Percentiles rank a stretch among this genome's conserved stretches.
Evolutionary conservation across 2,888 invertebrate genomes (phyloP).

Genomic region (Serrognathus titanus): DNA sequence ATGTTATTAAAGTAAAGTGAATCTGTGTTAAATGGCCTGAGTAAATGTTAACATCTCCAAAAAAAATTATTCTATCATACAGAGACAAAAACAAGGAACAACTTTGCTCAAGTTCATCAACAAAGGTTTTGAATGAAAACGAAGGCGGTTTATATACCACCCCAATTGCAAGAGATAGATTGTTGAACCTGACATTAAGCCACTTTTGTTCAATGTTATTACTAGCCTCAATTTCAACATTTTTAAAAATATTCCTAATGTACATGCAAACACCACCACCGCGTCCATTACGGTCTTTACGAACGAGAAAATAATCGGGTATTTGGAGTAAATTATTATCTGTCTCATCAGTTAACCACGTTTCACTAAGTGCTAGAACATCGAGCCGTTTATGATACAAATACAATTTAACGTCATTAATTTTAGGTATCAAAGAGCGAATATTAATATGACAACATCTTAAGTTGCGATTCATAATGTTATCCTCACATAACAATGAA

Average conservation of each 20-base stretch:
- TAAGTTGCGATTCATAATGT: no score
- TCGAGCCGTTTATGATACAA: no score
- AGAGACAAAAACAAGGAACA: not conserved
- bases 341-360: no score
- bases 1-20: not conserved
- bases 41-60: not conserved
- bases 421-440: no score
- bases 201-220: not conserved
- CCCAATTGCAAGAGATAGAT: not conserved
- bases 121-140: not conserved
- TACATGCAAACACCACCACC: not conserved
- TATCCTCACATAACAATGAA: no score
- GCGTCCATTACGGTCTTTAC: not conserved
- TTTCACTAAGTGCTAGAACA: no score
- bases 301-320: not conserved
- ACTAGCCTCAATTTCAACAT: not conserved
- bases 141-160: not conserved
- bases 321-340: no score
- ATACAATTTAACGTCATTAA: no score
- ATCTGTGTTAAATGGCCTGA: not conserved
- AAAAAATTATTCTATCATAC: not conserved
- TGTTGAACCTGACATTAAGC: not conserved
- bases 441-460: no score
- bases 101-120: not conserved
- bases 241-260: not conserved